phyloP scores from a whole-genome alignment of 1,140 invertebrate species.

The Brachionus sp. region DNA sequence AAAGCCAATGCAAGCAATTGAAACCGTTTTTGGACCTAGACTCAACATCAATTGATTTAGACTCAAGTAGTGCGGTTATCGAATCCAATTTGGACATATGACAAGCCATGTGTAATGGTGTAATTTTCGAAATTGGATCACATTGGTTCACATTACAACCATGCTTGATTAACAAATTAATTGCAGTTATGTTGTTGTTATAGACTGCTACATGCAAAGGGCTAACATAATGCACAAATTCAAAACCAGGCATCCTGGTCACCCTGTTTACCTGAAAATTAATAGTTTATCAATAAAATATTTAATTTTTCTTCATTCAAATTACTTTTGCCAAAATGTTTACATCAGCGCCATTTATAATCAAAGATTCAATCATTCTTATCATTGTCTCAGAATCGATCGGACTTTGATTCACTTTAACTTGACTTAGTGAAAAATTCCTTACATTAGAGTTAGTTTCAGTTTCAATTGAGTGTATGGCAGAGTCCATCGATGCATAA shows the following conservation, averaged over 20 bases:
- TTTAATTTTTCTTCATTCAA: not conserved
- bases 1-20: slow-evolving; percentile 35
- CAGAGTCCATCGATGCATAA: not conserved
- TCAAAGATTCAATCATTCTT: slow-evolving; percentile 26
- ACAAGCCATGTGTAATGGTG: slow-evolving; percentile 31
- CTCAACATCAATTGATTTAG: slow-evolving; percentile 2
- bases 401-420: slow-evolving; percentile 3
- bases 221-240: not conserved
- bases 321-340: slow-evolving; percentile 15
- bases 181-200: slow-evolving; percentile 10
- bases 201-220: slow-evolving; percentile 18
- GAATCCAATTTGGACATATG: not conserved
- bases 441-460: not conserved
- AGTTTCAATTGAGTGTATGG: slow-evolving; percentile 2
- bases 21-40: slow-evolving; percentile 22
- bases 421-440: not conserved
- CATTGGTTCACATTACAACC: slow-evolving; percentile 30
- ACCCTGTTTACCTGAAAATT: not conserved
- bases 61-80: not conserved
- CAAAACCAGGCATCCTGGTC: slow-evolving; percentile 26
- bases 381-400: not conserved
- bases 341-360: slow-evolving; percentile 25
- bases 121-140: slow-evolving; percentile 29
- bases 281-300: not conserved
- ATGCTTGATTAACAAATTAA: slow-evolving; percentile 13